Evolutionary conservation across 1,140 invertebrate species (phyloP).

Genomic region (Zaprionus africanus): DNA sequence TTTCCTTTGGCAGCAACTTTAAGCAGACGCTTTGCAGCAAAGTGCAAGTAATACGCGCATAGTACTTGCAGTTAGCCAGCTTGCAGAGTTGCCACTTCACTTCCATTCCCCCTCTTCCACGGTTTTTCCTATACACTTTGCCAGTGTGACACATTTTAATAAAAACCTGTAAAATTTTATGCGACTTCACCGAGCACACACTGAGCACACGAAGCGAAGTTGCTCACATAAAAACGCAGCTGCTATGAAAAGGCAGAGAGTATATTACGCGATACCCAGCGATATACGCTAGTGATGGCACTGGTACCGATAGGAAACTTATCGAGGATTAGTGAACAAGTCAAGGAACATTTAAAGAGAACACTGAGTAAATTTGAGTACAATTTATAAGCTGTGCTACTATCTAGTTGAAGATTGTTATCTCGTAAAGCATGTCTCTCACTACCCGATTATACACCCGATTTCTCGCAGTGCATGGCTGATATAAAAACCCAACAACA

Average conservation of each 20-base stretch:
- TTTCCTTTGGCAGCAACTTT: conserved; percentile 42
- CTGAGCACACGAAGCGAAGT: conserved; percentile 21
- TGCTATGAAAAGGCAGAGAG: conserved; percentile 5
- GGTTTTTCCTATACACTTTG: conserved; percentile 9
- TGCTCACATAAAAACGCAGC: conserved; percentile 30
- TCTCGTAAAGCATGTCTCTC: too few relatives aligned
- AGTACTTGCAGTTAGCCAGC: conserved; percentile 40
- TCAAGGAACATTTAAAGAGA: not conserved
- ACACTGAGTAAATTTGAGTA: not conserved
- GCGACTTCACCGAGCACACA: conserved; percentile 40
- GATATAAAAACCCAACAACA: conserved; percentile 26
- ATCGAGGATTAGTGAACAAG: not conserved
- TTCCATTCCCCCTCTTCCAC: not conserved
- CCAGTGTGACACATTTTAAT: conserved; percentile 65
- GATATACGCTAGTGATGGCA: not conserved
- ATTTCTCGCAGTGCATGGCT: conserved; percentile 44
- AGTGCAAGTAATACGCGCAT: conserved; percentile 62
- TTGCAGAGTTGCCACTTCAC: conserved; percentile 4
- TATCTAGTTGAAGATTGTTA: not conserved
- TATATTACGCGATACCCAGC: not conserved
- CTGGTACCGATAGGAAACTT: not conserved
- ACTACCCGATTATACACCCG: too few relatives aligned
- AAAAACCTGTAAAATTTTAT: conserved; percentile 73
- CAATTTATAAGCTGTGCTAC: not conserved
- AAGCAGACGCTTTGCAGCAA: conserved; percentile 56